Base-by-base conservation (phyloP, 1,140 invertebrate species). In the Steinernema feltiae region DNA sequence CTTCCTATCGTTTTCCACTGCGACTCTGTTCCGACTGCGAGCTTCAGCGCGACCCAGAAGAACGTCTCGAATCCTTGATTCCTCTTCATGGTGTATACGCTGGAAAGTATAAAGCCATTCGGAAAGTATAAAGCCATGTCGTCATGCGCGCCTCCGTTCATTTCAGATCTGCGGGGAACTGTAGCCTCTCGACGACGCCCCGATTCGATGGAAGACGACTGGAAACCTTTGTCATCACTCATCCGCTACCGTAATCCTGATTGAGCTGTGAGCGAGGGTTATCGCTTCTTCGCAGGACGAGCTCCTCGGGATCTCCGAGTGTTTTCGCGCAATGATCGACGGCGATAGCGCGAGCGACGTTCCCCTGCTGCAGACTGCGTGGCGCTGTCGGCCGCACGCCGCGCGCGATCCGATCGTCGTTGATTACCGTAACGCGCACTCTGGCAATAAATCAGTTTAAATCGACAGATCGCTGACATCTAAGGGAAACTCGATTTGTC, bases 381-480 rank as follows among this genome's bases (percentile, higher is more conserved):
- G 35, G 35, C 35, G 35, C 35, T 41, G 35, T 18, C 35, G 35
- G 18, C 35, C 35, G 35, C 35, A 41, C 35, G 18, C 35, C 35
- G 35, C 35, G 53, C 53, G 53, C 12, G 24, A 46, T 46, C 41
- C 7, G 53, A 63, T 63, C 53, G 53, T 63, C 53, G 53, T 21
- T 63, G 53, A 63, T 63, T 63, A 63, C 53, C 53, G 53, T 63
- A 63, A 63, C 53, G 53, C 53, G 24, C 12, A 63, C 15, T 27
- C 3, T 27, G 53, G 24, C 53, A 63, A 63, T 63, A 63, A 63
- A 63, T 63, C 53, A 63, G 53, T 3, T 3, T 7, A 21, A 21
- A 63, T 27, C 35, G 35, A 41, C 35, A 41, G 35, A 17, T 27
- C 15, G 53, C 7, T 27, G 53, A 63, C 53, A 63, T 27, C 3